Base-by-base conservation (phyloP, 2,113 vertebrate species). In the Carassius auratus region DNA sequence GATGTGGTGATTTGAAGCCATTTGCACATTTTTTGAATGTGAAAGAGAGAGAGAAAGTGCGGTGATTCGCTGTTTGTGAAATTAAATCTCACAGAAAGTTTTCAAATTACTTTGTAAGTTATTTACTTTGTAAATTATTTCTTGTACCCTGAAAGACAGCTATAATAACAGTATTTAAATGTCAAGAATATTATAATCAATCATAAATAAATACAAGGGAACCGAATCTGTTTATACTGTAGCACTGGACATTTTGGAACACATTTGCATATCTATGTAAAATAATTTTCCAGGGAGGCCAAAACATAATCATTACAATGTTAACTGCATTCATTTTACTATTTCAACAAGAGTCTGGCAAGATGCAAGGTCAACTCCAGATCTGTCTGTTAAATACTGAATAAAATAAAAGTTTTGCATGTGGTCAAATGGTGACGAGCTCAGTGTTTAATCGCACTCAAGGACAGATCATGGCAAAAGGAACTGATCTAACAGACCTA, bases 391-490 rank as follows among this genome's bases (percentile, higher is more conserved):
- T 45, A 48, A 33, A 42, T 50, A 23, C 21, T 7, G n/a, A 61
- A 50, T 30, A 15, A 42, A 42, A 14, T 8, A 3, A 64, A 21
- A 26, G 30, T 12, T 48, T 26, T 71, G 2, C 5, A 84, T 59
- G 17, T 30, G 71, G 59, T 17, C 10, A 50, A 76, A 75, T 30
- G 23, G 3, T 52, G 8, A 7, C 2, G 1, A 59, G 21, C n/a
- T 17, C 5, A 64, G 55, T 83, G 59, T 36, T 17, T 42, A 61
- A 84, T 13, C 73, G 86, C 78, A 74, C 55, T 84, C 26, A 73
- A 68, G 55, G 64, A 74, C 86, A 86, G 86, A 77, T 77, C 59
- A 86, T 59, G 88, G 50, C 4, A 33, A 77, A 38, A 55, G 52
- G 2, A 42, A 75, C 55, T 45, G 66, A 76, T 38, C 26, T 66